Base-by-base conservation (phyloP, 1,140 invertebrate genomes). In the Drosophila pandora region DNA sequence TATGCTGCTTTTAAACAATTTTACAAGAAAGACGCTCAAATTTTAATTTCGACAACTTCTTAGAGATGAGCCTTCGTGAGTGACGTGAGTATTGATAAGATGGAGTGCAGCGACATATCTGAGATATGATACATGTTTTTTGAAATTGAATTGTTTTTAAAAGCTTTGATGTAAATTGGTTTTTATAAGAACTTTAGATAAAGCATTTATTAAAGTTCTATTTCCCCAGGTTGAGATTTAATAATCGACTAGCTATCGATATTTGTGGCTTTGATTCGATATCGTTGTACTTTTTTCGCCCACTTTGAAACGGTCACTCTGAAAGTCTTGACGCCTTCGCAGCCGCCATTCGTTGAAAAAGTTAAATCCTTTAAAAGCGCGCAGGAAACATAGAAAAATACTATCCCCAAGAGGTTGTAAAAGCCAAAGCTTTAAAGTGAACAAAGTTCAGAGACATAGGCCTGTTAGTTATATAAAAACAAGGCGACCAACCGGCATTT, bases 401-500 rank as follows among this genome's bases (percentile, higher is more conserved):
- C 8, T 23, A 1, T 1, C 12, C 5, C 2, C 3, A 25, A n/a
- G 21, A 56, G n/a, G 8, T 25, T 1, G 37, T 37, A 28, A 30
- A 25, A 47, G 25, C 30, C 10, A 2, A n/a, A 0, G 30, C 10
- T 23, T 3, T 2, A 21, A 1, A 30, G 32, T 39, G 3, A 28
- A 65, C 12, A 23, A 43, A 21, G 9, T 3, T 21, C 12, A 6
- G n/a, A 8, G 8, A 7, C 3, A 39, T 23, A 12, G 2, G 4
- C 39, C 9, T 2, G 0, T 13, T 43, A 12, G 5, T 41, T 52
- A 6, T 21, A 9, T n/a, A 9, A 22, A 56, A 10, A 6, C 41
- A n/a, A 10, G 10, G 13, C 2, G 1, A 21, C 25, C 37, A 56
- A 73, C 81, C 61, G 62, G 59, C 43, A 71, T 84, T 73, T 63